Evolutionary conservation across 1,140 invertebrate species (phyloP).

Genomic region (Eciton burchellii): DNA sequence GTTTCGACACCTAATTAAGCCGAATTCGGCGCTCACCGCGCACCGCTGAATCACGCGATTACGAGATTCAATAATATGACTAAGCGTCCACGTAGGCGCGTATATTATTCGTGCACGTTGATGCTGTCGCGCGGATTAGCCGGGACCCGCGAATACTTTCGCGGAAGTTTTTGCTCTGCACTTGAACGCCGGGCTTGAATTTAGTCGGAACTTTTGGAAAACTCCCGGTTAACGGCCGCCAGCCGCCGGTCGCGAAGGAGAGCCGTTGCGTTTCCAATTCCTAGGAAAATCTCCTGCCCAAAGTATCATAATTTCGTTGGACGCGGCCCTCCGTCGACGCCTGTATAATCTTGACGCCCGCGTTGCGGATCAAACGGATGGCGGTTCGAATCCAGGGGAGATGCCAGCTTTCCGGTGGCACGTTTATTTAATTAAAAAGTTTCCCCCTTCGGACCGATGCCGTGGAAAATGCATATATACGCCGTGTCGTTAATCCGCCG

Average conservation of each 20-base stretch:
- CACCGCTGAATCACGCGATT: background rate
- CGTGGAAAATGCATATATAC: constrained; percentile 40
- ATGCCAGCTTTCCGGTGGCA: constrained; percentile 24
- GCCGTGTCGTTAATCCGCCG: constrained; percentile 29
- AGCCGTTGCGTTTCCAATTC: constrained; percentile 66
- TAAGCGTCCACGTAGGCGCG: constrained; percentile 22
- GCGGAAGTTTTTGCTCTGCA: constrained; percentile 65
- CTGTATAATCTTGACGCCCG: constrained; percentile 35
- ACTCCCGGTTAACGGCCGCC: constrained; percentile 51
- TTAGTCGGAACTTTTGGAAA: constrained; percentile 71
- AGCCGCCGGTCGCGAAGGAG: constrained; percentile 15
- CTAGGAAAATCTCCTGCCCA: constrained; percentile 34
- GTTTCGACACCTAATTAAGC: background rate
- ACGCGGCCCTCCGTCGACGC: constrained; percentile 27
- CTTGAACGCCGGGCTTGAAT: constrained; percentile 61
- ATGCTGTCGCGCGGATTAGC: constrained; percentile 54
- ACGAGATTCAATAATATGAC: constrained; percentile 49
- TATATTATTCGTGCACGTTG: constrained; percentile 44
- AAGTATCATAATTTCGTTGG: constrained; percentile 62
- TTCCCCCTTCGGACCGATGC: constrained; percentile 38
- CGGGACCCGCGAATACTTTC: constrained; percentile 54
- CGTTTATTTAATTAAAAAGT: constrained; percentile 60
- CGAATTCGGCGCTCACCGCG: background rate
- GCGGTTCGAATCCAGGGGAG: background rate
- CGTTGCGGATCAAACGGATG: constrained; percentile 26